A percentile compares a stretch with the other conserved stretches of the same genome.
These are phyloP conservation scores for Meandrusa payeni DNA, from an alignment of 2,888 invertebrate genomes.

Conservation along the genomic window DNA sequence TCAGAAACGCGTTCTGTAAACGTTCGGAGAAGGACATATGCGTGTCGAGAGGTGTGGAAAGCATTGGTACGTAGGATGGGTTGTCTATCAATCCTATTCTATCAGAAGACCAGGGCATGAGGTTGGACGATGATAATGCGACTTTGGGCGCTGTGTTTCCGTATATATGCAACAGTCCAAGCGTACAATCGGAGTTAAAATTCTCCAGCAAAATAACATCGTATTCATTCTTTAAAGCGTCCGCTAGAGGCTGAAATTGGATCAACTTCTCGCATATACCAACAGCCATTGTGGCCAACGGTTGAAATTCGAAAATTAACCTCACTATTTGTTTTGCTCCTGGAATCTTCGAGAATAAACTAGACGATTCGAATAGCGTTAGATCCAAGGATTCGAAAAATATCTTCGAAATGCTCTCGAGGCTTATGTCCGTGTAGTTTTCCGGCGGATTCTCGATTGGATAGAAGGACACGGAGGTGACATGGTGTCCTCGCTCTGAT, in stretches of 20 bases:
- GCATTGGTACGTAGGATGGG: constrained; percentile 71
- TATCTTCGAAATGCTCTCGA: constrained; percentile 54
- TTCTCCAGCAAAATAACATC: constrained; percentile 77
- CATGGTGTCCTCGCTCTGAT: constrained; percentile 79
- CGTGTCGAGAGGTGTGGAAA: constrained; percentile 67
- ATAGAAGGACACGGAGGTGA: constrained; percentile 82
- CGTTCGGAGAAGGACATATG: constrained; percentile 76
- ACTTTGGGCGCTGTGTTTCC: constrained; percentile 62
- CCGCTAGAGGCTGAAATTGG: constrained; percentile 31
- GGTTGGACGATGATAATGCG: constrained; percentile 63
- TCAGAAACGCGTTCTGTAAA: constrained; percentile 53
- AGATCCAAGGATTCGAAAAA: constrained; percentile 61
- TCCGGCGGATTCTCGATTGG: constrained; percentile 68
- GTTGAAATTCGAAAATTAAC: constrained; percentile 46
- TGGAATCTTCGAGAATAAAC: constrained; percentile 38
- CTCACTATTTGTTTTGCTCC: constrained; percentile 31
- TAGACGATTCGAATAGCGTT: constrained; percentile 42
- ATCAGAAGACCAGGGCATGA: constrained; percentile 65
- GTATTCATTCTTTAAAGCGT: constrained; percentile 47
- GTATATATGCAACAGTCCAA: constrained; percentile 71
- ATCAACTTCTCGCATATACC: constrained; percentile 46
- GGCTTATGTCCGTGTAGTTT: constrained; percentile 64
- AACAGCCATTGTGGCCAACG: constrained; percentile 51
- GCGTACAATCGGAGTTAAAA: constrained; percentile 77
- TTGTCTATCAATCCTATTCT: constrained; percentile 51